phyloP scores from a whole-genome alignment of 2,797 vertebrate genomes.

The Gallirallus australis region DNA sequence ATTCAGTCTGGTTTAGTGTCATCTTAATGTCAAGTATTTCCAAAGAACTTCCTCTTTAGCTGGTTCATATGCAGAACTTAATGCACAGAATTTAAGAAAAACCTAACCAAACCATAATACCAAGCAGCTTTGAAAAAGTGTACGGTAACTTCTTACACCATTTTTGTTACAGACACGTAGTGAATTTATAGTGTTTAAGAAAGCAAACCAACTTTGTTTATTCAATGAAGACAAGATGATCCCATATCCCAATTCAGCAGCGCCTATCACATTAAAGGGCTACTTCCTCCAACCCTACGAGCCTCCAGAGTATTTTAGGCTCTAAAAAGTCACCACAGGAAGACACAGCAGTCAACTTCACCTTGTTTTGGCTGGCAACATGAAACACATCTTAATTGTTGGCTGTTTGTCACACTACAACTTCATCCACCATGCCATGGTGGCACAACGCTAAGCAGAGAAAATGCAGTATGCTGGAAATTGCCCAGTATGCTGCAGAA shows the following conservation, averaged over 20 bases:
- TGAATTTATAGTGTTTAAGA: background rate
- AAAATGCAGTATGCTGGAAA: background rate
- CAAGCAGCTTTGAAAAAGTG: background rate
- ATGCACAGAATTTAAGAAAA: background rate
- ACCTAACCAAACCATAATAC: no score
- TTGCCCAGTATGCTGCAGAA: background rate
- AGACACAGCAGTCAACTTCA: background rate
- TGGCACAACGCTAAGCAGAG: background rate
- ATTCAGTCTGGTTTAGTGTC: slow-evolving; percentile 39
- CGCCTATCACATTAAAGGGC: background rate
- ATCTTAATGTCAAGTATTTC: slow-evolving; percentile 53
- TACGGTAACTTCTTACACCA: background rate
- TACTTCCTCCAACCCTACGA: background rate
- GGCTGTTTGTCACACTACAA: background rate
- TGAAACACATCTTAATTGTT: background rate
- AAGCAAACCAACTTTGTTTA: background rate
- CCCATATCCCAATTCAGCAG: background rate
- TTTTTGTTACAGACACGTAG: background rate
- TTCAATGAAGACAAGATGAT: background rate
- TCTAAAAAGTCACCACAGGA: background rate
- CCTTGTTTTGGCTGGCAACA: background rate
- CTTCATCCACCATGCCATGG: background rate
- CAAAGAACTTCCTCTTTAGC: slow-evolving; percentile 57
- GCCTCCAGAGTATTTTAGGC: background rate
- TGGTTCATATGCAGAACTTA: background rate